Percentiles rank a stretch among this genome's conserved stretches.
Conservation (phyloP, 2,113 vertebrate species). For the Fregetta grallaria region DNA sequence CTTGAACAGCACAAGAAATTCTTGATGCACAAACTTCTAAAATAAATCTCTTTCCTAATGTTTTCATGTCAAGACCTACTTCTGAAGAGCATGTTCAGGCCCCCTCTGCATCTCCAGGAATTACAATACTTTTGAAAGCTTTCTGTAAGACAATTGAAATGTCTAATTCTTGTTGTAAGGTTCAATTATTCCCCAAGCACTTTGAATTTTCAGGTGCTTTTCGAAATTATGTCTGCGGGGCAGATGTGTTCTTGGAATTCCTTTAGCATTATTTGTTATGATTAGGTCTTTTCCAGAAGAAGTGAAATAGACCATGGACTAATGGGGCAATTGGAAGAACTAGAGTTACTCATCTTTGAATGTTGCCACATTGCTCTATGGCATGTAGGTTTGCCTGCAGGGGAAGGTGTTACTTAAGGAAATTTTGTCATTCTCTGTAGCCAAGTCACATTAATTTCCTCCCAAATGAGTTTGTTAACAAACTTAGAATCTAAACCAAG, state of each 20-base stretch:
- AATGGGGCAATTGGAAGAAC: neutral
- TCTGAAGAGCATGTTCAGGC: neutral
- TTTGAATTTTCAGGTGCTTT: neutral
- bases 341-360: neutral
- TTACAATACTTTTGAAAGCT: neutral
- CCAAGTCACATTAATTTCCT: neutral
- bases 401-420: neutral
- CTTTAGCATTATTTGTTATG: neutral
- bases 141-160: neutral
- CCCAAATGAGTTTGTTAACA: neutral
- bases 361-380: neutral
- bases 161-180: neutral
- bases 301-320: neutral
- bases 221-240: neutral
- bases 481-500: neutral
- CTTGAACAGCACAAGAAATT: neutral
- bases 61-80: neutral
- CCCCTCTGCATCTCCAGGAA: neutral
- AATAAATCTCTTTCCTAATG: neutral
- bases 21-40: neutral
- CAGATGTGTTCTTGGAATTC: neutral
- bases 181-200: neutral
- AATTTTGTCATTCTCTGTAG: neutral
- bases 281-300: neutral
- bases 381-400: neutral